Base-by-base conservation (phyloP, 2,888 invertebrate genomes). In the Cacoxenus indagator region DNA sequence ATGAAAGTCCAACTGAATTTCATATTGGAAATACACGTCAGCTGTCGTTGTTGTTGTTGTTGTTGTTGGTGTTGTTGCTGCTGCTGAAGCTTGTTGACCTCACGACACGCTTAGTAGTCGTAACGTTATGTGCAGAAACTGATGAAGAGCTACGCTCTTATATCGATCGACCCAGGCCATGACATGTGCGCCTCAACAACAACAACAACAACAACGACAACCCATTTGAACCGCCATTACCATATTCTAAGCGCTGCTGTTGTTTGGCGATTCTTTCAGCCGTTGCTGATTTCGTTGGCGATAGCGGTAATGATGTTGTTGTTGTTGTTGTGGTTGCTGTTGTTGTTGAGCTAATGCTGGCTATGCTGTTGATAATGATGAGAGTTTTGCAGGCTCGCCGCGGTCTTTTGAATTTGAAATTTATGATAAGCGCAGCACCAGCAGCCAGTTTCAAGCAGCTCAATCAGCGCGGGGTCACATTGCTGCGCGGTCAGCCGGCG, bases 1-100 rank as follows among this genome's bases (percentile, higher is more conserved):
- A 78, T 14, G 4, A 76, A 73, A 31, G 64, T 72, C 59, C 67
- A 77, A 64, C 64, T 78, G 74, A 67, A 74, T 27, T 57, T 26
- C 57, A 57, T 57, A 17, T 51, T 19, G 9, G 19, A 14, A 51
- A n/a, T n/a, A n/a, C n/a, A n/a, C n/a, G n/a, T n/a, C n/a, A n/a
- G n/a, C n/a, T n/a, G 14, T 29, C 3, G 27, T 57, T 27, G 2
- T 57, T 57, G 57, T 57, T 57, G 6, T 57, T 57, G 1, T n/a
- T 27, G 22, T 61, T 51, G 6, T 37, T 26, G 11, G 11, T 46
- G n/a, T n/a, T n/a, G n/a, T n/a, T n/a, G n/a, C n/a, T n/a, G n/a
- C n/a, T n/a, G n/a, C 37, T 22, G 29, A 64, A 57, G 24, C 54
- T 22, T 51, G 72, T 75, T 57, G 75, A 70, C 70, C 69, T 72